Evolutionary conservation across 2,888 invertebrate genomes (phyloP), one percentile per base, ranked within the genome.

Genomic region (Rhagonycha fulva): DNA sequence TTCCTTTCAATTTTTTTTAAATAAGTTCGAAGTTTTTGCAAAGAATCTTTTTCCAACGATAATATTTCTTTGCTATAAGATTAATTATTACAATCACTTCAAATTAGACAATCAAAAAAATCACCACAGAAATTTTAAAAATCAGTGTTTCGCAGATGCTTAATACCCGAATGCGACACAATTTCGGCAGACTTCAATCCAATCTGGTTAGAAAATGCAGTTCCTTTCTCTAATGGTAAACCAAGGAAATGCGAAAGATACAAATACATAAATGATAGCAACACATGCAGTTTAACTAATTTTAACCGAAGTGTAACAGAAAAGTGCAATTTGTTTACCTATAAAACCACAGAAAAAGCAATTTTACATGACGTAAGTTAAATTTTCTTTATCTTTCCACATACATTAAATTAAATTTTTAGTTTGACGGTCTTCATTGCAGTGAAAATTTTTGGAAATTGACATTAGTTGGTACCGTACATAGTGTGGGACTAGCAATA

Each of bases 371-470:
- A 87, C 74, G 87, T 87, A 85, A 81, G 85, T 81, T 68, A 14
- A 19, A 19, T 19, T 19, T 19, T 19, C 19, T 2, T 19, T 2
- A 19, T 19, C 19, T 2, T 19, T 30, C 61, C 9, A 19, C 19
- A 19, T 19, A 19, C 1, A 19, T 19, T 19, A 71, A 78, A 61
- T 32, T 75, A 11, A 68, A 72, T 76, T 78, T 82, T 80, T 82
- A 94, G 94, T 94, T 92, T 84, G 88, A 90, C 12, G 5, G n/a
- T 83, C 86, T 94, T 74, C 91, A 92, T 68, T 94, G 94, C 82
- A 89, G 91, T 76, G 90, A 91, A 76, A 89, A 90, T 79, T 86
- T 92, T 76, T 95, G 94, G 94, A 94, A 93, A 87, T 86, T 93
- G 74, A 91, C 94, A 0, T 84, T 95, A 81, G 91, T 94, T 60